A percentile compares a stretch with the other conserved stretches of the same genome.
Conservation (phyloP, 1,140 invertebrate genomes). For the Solenopsis invicta region DNA sequence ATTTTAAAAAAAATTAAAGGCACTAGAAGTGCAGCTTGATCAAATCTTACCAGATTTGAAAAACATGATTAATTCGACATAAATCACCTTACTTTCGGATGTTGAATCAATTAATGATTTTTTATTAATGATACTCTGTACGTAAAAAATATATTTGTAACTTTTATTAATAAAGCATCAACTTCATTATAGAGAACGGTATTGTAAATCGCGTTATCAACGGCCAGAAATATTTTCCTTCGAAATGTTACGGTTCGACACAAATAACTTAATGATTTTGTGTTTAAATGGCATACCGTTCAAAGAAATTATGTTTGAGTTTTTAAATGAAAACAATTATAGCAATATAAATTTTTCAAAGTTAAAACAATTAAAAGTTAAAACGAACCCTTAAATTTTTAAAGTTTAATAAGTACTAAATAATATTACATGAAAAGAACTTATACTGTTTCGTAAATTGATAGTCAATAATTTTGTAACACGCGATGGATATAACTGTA, state of each 20-base stretch:
- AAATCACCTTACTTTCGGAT: conserved; percentile 34
- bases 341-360: too few relatives aligned
- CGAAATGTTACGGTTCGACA: conserved; percentile 71
- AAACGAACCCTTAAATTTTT: conserved; percentile 72
- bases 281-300: conserved; percentile 78
- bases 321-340: conserved; percentile 21
- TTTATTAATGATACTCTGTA: conserved; percentile 70
- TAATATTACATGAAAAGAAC: conserved; percentile 70
- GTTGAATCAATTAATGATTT: conserved; percentile 72
- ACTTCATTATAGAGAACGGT: conserved; percentile 33
- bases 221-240: conserved; percentile 73
- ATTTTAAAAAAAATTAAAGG: conserved; percentile 33
- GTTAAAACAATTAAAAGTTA: conserved; percentile 71
- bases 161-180: conserved; percentile 70
- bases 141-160: conserved; percentile 69
- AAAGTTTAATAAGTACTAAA: too few relatives aligned
- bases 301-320: conserved; percentile 72
- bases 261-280: conserved; percentile 70
- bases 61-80: background rate
- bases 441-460: conserved; percentile 80
- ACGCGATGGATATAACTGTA: too few relatives aligned
- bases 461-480: too few relatives aligned
- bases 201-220: conserved; percentile 56
- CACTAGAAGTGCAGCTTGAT: conserved; percentile 57
- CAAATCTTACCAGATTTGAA: conserved; percentile 62